phyloP scores from a whole-genome alignment of 2,113 vertebrate genomes.

The Tetraodon nigroviridis region DNA sequence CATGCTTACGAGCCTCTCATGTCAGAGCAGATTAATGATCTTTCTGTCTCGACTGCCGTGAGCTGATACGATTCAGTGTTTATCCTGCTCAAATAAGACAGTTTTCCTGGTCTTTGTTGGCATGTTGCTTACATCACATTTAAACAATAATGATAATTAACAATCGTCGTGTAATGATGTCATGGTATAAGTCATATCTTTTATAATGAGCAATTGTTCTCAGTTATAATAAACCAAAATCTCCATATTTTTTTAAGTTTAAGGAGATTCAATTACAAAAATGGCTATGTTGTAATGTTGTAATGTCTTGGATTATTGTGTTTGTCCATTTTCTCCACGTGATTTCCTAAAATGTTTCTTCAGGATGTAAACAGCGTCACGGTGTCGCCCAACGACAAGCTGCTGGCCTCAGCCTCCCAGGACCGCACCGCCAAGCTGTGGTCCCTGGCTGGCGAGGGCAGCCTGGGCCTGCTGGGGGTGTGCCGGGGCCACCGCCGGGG shows the following conservation, averaged over 20 bases:
- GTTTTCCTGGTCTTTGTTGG: too few species aligned
- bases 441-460: slow-evolving; percentile 65
- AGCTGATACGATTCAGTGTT: too few species aligned
- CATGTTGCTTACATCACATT: too few species aligned
- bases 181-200: too few species aligned
- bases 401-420: slow-evolving; percentile 91
- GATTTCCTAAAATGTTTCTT: not conserved
- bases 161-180: too few species aligned
- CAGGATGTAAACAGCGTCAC: slow-evolving; percentile 93
- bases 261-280: too few species aligned
- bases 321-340: not conserved
- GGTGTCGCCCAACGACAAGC: slow-evolving; percentile 90
- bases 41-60: too few species aligned
- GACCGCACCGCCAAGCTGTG: slow-evolving; percentile 92
- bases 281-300: not conserved
- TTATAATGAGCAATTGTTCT: not conserved
- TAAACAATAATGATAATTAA: too few species aligned
- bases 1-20: too few species aligned
- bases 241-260: too few species aligned
- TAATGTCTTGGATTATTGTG: not conserved
- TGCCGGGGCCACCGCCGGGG: slow-evolving; percentile 88
- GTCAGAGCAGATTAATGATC: too few species aligned
- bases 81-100: too few species aligned
- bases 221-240: not conserved
- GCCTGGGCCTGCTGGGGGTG: slow-evolving; percentile 79